Conservation (phyloP, 2,888 invertebrate species). For the Boloria euphrosyne region DNA sequence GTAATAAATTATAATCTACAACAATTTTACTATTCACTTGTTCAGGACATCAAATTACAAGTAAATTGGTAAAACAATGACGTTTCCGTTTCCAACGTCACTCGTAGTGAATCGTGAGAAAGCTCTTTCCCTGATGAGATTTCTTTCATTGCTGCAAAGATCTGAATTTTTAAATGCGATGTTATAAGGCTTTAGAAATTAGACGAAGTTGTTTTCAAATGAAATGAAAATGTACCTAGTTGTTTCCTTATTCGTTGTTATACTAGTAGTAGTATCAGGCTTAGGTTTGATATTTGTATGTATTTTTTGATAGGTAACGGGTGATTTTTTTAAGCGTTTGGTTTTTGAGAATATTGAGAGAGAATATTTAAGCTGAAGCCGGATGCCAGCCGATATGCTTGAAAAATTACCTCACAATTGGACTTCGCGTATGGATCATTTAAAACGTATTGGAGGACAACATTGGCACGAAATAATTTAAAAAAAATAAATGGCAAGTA, state of each 20-base stretch:
- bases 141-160: conserved; percentile 26
- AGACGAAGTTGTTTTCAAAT: conserved; percentile 10
- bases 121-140: conserved; percentile 35
- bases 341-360: too few relatives aligned
- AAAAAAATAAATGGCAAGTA: too few relatives aligned
- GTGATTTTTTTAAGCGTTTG: too few relatives aligned
- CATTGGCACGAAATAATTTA: too few relatives aligned
- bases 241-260: neutral
- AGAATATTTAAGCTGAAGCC: too few relatives aligned
- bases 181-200: conserved; percentile 22
- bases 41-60: neutral
- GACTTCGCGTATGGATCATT: too few relatives aligned
- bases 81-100: conserved; percentile 5
- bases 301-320: too few relatives aligned
- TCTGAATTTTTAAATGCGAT: conserved; percentile 23
- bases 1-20: too few relatives aligned
- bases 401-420: too few relatives aligned
- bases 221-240: conserved; percentile 10
- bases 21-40: neutral
- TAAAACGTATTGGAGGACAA: too few relatives aligned
- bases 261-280: neutral
- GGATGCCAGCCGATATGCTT: too few relatives aligned
- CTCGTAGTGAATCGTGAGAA: conserved; percentile 25
- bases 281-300: too few relatives aligned
- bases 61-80: conserved; percentile 17